Percentiles rank a stretch among this genome's conserved stretches.
Evolutionary conservation across 2,797 vertebrate species (phyloP).

Genomic region (Ispidina lecontei): DNA sequence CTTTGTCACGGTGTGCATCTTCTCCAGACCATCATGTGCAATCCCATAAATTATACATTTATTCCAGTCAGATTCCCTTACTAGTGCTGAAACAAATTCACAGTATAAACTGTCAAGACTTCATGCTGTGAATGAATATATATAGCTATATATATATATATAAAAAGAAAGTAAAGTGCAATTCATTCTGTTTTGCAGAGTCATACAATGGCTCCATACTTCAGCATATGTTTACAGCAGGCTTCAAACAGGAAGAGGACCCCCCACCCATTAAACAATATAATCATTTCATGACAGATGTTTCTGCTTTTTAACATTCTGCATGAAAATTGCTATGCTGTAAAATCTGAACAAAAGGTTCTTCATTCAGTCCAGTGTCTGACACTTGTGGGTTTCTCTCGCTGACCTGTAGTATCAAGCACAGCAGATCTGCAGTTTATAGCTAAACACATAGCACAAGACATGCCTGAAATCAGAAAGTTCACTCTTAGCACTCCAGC

Average conservation of each 20-base stretch:
- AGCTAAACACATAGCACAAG: background rate
- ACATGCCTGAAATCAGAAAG: background rate
- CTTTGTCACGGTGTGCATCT: background rate
- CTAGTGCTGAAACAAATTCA: slow-evolving; percentile 45
- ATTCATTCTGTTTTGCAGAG: background rate
- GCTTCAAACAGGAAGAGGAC: background rate
- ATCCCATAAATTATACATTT: background rate
- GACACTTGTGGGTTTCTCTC: background rate
- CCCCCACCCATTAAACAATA: background rate
- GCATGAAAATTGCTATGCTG: background rate
- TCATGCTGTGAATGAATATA: slow-evolving; percentile 5
- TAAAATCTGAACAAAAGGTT: background rate
- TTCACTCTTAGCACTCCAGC: background rate
- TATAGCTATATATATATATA: background rate
- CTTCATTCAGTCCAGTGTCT: background rate
- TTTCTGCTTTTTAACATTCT: background rate
- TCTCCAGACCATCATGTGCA: slow-evolving; percentile 11
- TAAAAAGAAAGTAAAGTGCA: slow-evolving; percentile 61
- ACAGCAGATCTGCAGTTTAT: background rate
- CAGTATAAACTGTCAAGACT: slow-evolving; percentile 36
- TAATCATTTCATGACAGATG: background rate
- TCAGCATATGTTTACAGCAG: background rate
- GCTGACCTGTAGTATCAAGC: background rate
- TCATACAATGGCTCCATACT: background rate
- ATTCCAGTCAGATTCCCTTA: slow-evolving; percentile 43